phyloP scores from a whole-genome alignment of 2,888 invertebrate genomes.

The Ptilodon capucinus region DNA sequence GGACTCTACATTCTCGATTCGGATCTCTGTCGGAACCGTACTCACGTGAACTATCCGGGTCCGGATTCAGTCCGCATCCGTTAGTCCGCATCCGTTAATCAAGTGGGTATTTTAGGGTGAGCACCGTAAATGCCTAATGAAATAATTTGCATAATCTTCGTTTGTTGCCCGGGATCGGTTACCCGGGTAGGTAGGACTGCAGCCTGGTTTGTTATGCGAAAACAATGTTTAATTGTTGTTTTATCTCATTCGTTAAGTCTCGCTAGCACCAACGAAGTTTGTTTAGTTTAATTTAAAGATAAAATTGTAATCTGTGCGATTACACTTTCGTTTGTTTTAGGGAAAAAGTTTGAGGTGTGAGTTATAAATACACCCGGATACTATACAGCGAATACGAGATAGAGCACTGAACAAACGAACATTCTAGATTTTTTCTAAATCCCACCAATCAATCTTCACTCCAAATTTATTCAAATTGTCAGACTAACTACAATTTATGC shows the following conservation, averaged over 20 bases:
- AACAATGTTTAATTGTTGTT: conserved; percentile 31
- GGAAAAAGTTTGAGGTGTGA: not conserved
- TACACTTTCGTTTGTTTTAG: not conserved
- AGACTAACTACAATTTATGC: not conserved
- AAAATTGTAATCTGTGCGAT: conserved; percentile 9
- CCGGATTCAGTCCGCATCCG: conserved; percentile 33
- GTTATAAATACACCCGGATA: no score
- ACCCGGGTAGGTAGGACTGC: conserved; percentile 17
- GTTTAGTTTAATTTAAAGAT: conserved; percentile 19
- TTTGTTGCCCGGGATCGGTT: conserved; percentile 32
- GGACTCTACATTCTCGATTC: conserved; percentile 7
- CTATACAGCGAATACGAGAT: no score
- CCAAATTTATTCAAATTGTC: no score
- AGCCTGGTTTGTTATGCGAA: conserved; percentile 19
- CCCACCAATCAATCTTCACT: no score
- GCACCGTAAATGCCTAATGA: conserved; percentile 38
- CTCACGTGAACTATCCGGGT: conserved; percentile 24
- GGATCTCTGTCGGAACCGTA: not conserved
- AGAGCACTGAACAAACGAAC: no score
- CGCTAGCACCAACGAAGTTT: conserved; percentile 6
- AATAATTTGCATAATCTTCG: conserved; percentile 47
- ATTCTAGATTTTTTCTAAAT: no score
- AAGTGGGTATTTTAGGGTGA: conserved; percentile 41
- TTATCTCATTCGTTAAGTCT: conserved; percentile 18
- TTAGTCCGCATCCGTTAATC: conserved; percentile 41